Evolutionary conservation across 92 coral and sea anemone genomes (phyloP), one percentile per base, ranked within the genome.

Genomic region (Zoanthus gigantus): DNA sequence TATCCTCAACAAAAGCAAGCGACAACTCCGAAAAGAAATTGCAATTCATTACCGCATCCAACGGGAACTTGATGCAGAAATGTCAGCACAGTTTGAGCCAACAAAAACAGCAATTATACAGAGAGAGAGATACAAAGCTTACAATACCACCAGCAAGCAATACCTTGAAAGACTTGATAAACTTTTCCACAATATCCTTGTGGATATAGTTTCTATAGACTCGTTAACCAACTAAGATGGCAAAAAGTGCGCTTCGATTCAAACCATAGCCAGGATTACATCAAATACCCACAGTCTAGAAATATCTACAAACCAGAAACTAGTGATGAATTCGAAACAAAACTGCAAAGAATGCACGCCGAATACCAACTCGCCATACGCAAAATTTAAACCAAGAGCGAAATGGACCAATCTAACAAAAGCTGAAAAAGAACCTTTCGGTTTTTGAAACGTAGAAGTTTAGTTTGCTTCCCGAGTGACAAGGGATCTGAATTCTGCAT

Each of bases 181-280:
- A 66, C 18, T 8, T 63, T 63, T 15, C 16, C 69, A n/a, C 69
- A 63, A 18, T 29, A 66, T 23, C 72, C 72, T 66, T 66, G 23
- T 23, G 23, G 23, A 23, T 23, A 23, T 15, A 29, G 44, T 34
- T 80, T 80, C 52, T 52, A 80, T 44, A 80, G 50, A 61, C 72
- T 80, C 11, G 85, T 74, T 17, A 80, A 80, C 72, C 72, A 9
- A 52, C 6, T 61, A 30, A 10, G 76, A 58, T 80, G 85, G 85
- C 66, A 80, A 80, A 46, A 15, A 79, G 17, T 23, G 63, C 72
- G 85, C 85, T 4, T n/a, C 16, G 37, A 17, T n/a, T 18, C 63
- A 11, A 45, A 63, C 69, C 69, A 11, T 15, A 63, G 29, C 69
- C 69, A 63, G 69, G 69, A 63, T 63, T 63, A 63, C 69, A 63